Evolutionary conservation across 2,113 vertebrate genomes (phyloP), one percentile per base, ranked within the genome.

Genomic region (Riparia riparia): DNA sequence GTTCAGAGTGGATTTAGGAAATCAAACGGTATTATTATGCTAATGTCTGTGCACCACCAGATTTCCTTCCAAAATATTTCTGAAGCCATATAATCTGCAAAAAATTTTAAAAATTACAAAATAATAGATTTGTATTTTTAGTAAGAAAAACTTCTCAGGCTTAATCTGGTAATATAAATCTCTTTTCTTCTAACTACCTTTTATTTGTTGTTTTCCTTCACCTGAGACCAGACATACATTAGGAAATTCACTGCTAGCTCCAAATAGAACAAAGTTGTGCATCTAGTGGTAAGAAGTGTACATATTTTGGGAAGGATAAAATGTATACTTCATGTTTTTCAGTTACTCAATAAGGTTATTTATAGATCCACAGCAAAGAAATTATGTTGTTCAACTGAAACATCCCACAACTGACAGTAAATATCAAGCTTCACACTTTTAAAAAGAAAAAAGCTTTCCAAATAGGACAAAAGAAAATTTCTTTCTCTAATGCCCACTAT

Each of bases 301-400:
- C 15, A 8, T 63, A 45, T 73, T 95, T 92, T 7, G 14, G 45
- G 54, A 85, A 69, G 4, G 31, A 34, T 32, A 63, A 86, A 86
- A 73, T 18, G 2, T n/a, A 9, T 17, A 16, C 26, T 42, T 93
- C 7, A 8, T 63, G 25, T 31, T 82, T 78, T 80, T 82, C 49
- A 65, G 58, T 89, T 86, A 86, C 82, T 89, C 37, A 10, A 28
- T 71, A 63, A 68, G n/a, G 53, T 95, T 71, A 94, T 90, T 69
- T 94, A 51, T 50, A 91, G 90, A 63, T 19, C 18, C 4, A 5
- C 71, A 95, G 77, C 45, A 80, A 95, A 93, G 31, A 84, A 93
- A 81, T 60, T 86, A 68, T 76, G 96, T 96, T 96, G 69, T 89
- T 97, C 92, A 85, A 41, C 73, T 31, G 89, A 91, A 95, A 83